Conservation (phyloP, 2,888 invertebrate genomes). For the Andrena camellia region DNA sequence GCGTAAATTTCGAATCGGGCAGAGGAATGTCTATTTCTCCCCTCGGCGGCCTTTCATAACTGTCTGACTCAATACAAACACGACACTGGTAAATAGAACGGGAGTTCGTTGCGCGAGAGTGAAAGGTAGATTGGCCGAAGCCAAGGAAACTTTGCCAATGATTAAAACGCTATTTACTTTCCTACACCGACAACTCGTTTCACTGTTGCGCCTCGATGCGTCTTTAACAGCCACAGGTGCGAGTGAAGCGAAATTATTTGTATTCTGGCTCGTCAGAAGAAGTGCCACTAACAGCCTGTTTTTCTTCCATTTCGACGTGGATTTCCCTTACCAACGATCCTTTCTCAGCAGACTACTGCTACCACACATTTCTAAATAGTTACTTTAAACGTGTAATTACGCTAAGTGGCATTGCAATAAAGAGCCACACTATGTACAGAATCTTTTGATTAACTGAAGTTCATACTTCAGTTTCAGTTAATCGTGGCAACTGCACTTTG, state of each 20-base stretch:
- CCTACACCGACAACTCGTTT: not conserved
- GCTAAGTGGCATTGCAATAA: no score
- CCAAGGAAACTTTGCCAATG: not conserved
- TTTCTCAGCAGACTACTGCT: not conserved
- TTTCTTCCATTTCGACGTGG: conserved; percentile 10
- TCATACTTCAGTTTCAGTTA: not conserved
- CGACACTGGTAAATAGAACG: not conserved
- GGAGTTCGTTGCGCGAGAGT: not conserved
- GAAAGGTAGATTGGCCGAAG: not conserved
- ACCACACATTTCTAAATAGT: not conserved
- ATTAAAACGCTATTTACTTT: conserved; percentile 14
- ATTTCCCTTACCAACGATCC: not conserved
- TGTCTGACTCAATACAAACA: not conserved
- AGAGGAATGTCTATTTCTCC: not conserved
- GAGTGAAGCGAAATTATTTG: conserved; percentile 26
- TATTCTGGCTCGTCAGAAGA: not conserved
- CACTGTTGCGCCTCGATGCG: not conserved
- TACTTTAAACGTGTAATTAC: no score
- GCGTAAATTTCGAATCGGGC: not conserved
- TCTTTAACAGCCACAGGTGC: conserved; percentile 4
- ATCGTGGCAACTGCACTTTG: not conserved
- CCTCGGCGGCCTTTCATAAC: not conserved
- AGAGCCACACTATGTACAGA: no score
- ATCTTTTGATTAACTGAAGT: not conserved
- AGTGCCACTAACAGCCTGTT: conserved; percentile 15